phyloP scores from a whole-genome alignment of 2,888 invertebrate genomes.

The Leptinotarsa peninsularis region DNA sequence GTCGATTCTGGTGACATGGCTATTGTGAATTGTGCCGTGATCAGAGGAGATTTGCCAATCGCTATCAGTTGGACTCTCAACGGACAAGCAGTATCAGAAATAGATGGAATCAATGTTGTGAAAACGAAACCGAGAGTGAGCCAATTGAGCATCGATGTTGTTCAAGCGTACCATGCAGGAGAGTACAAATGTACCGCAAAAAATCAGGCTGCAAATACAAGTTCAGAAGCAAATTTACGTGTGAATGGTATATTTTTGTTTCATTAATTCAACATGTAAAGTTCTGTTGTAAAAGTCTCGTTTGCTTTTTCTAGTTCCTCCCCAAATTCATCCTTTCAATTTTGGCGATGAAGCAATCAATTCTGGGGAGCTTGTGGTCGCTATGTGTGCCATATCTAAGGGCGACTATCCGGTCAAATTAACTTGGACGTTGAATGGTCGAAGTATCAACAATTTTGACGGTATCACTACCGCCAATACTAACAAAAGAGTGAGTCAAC shows the following conservation, averaged over 20 bases:
- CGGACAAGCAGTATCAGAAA: slow-evolving; percentile 34
- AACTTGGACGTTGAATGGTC: slow-evolving; percentile 75
- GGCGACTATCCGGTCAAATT: slow-evolving; percentile 85
- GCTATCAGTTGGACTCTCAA: slow-evolving; percentile 71
- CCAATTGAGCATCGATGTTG: slow-evolving; percentile 71
- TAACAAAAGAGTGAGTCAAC: slow-evolving; percentile 70
- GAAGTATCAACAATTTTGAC: slow-evolving; percentile 66
- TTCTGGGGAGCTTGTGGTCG: slow-evolving; percentile 59
- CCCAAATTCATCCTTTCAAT: slow-evolving; percentile 82
- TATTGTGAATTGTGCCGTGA: slow-evolving; percentile 76
- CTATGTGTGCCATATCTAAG: slow-evolving; percentile 76
- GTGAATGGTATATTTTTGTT: slow-evolving; percentile 40
- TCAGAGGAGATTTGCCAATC: slow-evolving; percentile 79
- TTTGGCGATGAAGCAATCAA: slow-evolving; percentile 78
- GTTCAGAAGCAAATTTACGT: slow-evolving; percentile 71
- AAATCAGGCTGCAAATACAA: slow-evolving; percentile 78
- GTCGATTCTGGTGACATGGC: slow-evolving; percentile 79
- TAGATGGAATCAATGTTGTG: slow-evolving; percentile 60
- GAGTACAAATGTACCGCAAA: slow-evolving; percentile 72
- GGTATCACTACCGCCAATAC: slow-evolving; percentile 71
- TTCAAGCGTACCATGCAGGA: slow-evolving; percentile 70
- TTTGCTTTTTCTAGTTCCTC: slow-evolving; percentile 72
- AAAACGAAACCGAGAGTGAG: slow-evolving; percentile 74
- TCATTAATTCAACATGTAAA: not conserved
- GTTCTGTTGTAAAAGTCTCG: too few species aligned